Evolutionary conservation across 2,113 vertebrate genomes (phyloP).

Genomic region (Hassar affinis): DNA sequence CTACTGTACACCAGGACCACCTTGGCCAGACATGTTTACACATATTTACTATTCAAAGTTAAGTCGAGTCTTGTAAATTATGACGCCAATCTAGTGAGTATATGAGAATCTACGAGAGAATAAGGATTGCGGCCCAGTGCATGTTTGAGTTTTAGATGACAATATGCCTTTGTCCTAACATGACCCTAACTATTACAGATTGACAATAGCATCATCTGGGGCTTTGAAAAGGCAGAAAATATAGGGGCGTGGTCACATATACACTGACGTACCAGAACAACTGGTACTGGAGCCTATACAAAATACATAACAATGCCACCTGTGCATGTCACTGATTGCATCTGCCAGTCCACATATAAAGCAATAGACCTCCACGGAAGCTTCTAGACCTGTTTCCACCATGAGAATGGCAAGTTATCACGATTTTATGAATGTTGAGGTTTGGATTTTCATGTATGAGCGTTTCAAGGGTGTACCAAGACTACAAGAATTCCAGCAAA

Average conservation of each 20-base stretch:
- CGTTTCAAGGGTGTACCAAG: no score
- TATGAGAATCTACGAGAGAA: not conserved
- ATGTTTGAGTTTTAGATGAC: not conserved
- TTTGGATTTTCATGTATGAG: no score
- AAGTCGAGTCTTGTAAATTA: not conserved
- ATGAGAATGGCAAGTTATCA: no score
- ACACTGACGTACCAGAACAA: not conserved
- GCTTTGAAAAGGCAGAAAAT: not conserved
- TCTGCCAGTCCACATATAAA: no score
- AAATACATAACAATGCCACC: no score
- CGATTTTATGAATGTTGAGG: no score
- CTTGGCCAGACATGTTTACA: not conserved
- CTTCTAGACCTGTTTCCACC: no score
- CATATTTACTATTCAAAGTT: not conserved
- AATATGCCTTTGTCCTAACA: not conserved
- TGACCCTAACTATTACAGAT: not conserved
- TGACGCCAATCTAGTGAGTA: not conserved
- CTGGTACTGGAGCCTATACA: no score
- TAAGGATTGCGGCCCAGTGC: not conserved
- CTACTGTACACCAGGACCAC: no score
- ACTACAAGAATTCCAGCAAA: no score
- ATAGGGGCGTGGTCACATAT: not conserved
- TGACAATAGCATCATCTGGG: not conserved
- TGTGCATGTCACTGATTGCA: no score
- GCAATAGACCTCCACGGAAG: no score